Evolutionary conservation across 2,888 invertebrate species (phyloP).

Genomic region (Torymus aiolomorphi): DNA sequence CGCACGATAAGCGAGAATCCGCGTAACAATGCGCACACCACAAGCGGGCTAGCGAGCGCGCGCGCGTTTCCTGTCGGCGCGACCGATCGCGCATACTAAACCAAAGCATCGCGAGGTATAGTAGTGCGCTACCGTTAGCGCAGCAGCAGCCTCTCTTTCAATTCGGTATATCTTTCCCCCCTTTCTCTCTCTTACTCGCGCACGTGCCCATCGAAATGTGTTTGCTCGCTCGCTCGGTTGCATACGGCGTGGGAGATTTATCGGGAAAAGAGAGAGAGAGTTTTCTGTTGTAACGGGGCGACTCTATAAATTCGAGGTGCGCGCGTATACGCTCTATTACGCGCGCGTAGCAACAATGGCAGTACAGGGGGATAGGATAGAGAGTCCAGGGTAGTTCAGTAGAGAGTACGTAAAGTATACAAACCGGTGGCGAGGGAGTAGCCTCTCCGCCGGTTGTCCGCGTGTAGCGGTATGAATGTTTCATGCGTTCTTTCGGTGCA

Average conservation of each 20-base stretch:
- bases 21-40: constrained; percentile 42
- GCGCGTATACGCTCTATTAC: constrained; percentile 8
- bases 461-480: constrained; percentile 25
- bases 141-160: constrained; percentile 11
- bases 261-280: not conserved
- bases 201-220: not conserved
- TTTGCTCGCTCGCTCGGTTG: not conserved
- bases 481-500: constrained; percentile 15
- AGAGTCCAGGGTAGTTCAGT: no score
- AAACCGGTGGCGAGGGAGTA: not conserved
- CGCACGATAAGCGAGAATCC: constrained; percentile 62
- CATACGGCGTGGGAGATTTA: constrained; percentile 18
- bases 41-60: constrained; percentile 45
- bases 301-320: constrained; percentile 49
- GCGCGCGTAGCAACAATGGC: no score
- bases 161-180: constrained; percentile 31
- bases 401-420: not conserved
- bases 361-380: no score
- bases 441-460: not conserved
- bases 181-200: constrained; percentile 35
- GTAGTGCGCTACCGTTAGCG: constrained; percentile 60
- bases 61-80: constrained; percentile 70
- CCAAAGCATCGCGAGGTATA: constrained; percentile 23
- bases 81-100: constrained; percentile 69
- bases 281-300: constrained; percentile 39